Conservation (phyloP, 2,797 vertebrate species). For the Sebastes minor region DNA sequence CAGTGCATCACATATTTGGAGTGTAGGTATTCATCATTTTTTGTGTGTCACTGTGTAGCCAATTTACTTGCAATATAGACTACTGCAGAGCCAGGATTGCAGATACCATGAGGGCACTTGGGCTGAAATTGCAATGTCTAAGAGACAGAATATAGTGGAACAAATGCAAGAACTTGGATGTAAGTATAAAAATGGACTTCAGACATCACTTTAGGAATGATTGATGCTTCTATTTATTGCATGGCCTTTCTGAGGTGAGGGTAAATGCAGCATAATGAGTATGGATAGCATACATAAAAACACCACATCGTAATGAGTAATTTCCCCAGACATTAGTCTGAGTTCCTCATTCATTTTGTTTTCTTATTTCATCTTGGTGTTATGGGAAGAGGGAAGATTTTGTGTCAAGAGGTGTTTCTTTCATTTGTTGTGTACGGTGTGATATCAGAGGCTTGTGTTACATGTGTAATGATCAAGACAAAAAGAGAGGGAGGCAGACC, state of each 20-base stretch:
- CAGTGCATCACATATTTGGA: background rate
- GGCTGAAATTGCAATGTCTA: background rate
- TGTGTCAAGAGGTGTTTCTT: slow-evolving; percentile 7
- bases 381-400: background rate
- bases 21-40: background rate
- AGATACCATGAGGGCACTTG: background rate
- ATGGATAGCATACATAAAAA: slow-evolving; percentile 20
- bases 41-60: background rate
- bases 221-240: slow-evolving; percentile 3
- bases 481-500: background rate
- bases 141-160: background rate
- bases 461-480: background rate
- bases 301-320: slow-evolving; percentile 32
- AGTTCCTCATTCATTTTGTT: slow-evolving; percentile 34
- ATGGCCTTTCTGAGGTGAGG: slow-evolving; percentile 10
- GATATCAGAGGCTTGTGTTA: slow-evolving; percentile 9
- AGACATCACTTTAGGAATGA: slow-evolving; percentile 2
- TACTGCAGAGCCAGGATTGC: background rate
- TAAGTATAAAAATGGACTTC: background rate
- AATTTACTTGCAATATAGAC: background rate
- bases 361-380: slow-evolving; percentile 29
- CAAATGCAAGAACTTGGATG: background rate
- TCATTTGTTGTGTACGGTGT: slow-evolving; percentile 20
- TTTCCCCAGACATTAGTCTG: slow-evolving; percentile 37
- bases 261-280: slow-evolving; percentile 1